Base-by-base conservation (phyloP, 2,888 invertebrate species). In the Caenorhabditis sp. region DNA sequence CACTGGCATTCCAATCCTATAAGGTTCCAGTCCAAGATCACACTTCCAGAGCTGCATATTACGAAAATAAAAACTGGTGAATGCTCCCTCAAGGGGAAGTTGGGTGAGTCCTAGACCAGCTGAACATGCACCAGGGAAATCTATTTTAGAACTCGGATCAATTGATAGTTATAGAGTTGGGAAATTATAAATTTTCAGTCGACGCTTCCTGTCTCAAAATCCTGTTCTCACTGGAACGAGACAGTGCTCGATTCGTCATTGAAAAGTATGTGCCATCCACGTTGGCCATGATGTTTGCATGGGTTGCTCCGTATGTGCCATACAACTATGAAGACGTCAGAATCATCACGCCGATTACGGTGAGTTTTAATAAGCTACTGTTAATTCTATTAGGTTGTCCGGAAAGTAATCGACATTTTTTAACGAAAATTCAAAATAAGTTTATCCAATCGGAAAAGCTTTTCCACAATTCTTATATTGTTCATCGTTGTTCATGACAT, bases 261-360 rank as follows among this genome's bases (percentile, higher is more conserved):
- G 91, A 92, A 64, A 91, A 90, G 72, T 91, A 88, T 54, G 82
- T 88, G 16, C 88, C 88, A 2, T 85, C 85, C 10, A 87, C 88
- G 1, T 51, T 87, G 69, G 91, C 91, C 1, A 91, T 91, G 91
- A 91, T 91, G 89, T 88, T 88, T 59, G 86, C 86, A 0, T 89
- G 90, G 86, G 90, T 91, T 22, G 90, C 91, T 0, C 90, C 90
- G 0, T 91, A 90, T 59, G 91, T 91, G 8, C 91, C 91, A 2
- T 90, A 91, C 63, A 89, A 92, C 74, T 92, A 91, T 80, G 91
- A 91, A 84, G 92, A 92, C 64, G 91, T 92, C 16, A 70, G 92
- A 16, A 91, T 92, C 59, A 88, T 92, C 63, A 92, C 92, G 0
- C 92, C 92, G n/a, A 92, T 92, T 56, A 92, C 91, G 22, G 91